Conservation (phyloP, 2,113 vertebrate species). For the Tapirus terrestris region DNA sequence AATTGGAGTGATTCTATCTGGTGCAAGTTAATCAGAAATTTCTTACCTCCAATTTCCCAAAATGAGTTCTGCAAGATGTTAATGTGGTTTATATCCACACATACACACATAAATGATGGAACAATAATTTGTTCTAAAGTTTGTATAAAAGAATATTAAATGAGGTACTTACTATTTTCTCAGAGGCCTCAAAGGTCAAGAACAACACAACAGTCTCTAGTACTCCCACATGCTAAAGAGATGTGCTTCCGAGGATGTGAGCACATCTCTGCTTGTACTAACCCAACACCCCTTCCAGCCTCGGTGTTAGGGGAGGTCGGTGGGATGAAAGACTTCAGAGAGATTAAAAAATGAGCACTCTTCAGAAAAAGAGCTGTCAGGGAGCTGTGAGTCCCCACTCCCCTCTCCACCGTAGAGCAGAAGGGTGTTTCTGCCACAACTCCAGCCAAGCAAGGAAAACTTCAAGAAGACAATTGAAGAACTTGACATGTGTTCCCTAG, state of each 20-base stretch:
- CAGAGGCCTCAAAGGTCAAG: not conserved
- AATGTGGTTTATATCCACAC: not conserved
- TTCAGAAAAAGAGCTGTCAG: not conserved
- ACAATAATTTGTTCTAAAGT: not conserved
- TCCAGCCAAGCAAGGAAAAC: not conserved
- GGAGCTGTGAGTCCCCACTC: not conserved
- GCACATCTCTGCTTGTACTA: not conserved
- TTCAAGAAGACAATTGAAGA: not conserved
- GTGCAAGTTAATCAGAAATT: not conserved
- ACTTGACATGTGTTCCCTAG: not conserved
- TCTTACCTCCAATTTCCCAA: conserved; percentile 19
- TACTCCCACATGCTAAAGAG: not conserved
- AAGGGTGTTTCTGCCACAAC: not conserved
- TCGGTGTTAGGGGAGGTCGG: not conserved
- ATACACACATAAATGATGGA: not conserved
- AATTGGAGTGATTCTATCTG: not conserved
- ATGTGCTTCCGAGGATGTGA: not conserved
- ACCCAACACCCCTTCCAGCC: not conserved
- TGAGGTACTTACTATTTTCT: not conserved
- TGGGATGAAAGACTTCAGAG: not conserved
- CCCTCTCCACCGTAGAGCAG: not conserved
- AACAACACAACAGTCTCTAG: not conserved
- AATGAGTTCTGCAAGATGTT: conserved; percentile 1
- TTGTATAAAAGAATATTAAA: not conserved
- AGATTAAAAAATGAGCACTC: not conserved